These are phyloP conservation scores for Amblyopsis rosae DNA, from an alignment of 2,113 vertebrate species.

Conservation along the genomic window DNA sequence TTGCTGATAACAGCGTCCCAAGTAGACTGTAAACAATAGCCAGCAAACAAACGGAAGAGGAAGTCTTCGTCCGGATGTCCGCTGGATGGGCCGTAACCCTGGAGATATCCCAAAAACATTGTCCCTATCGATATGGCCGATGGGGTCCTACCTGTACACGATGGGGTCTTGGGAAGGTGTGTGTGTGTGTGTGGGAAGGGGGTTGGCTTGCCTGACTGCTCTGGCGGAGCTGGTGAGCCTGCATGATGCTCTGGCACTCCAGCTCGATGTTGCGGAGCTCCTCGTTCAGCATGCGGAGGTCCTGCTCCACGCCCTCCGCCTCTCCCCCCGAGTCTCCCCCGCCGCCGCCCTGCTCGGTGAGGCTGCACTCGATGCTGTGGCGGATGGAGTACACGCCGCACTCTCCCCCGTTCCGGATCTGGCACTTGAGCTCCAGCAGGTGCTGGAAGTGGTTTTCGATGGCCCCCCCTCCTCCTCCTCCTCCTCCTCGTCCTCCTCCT, in stretches of 20 bases:
- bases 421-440: conserved; percentile 92
- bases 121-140: too few species aligned
- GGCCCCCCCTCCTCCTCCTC: conserved; percentile 51
- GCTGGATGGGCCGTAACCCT: too few species aligned
- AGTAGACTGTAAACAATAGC: too few species aligned
- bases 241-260: conserved; percentile 96
- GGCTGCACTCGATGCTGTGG: conserved; percentile 88
- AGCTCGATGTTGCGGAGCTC: conserved; percentile 93
- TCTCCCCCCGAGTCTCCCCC: conserved; percentile 18
- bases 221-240: conserved; percentile 86
- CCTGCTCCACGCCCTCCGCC: conserved; percentile 81
- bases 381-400: conserved; percentile 91
- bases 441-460: conserved; percentile 86
- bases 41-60: too few species aligned
- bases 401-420: conserved; percentile 86
- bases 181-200: conserved; percentile 12
- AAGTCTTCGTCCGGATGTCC: too few species aligned
- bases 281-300: conserved; percentile 91
- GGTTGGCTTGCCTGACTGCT: conserved; percentile 45
- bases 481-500: conserved; percentile 52
- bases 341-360: conserved; percentile 75
- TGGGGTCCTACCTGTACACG: too few species aligned
- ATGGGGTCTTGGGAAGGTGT: too few species aligned
- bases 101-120: too few species aligned
- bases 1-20: too few species aligned